Base-by-base conservation (phyloP, 2,113 vertebrate species). In the Oreotrochilus melanogaster region DNA sequence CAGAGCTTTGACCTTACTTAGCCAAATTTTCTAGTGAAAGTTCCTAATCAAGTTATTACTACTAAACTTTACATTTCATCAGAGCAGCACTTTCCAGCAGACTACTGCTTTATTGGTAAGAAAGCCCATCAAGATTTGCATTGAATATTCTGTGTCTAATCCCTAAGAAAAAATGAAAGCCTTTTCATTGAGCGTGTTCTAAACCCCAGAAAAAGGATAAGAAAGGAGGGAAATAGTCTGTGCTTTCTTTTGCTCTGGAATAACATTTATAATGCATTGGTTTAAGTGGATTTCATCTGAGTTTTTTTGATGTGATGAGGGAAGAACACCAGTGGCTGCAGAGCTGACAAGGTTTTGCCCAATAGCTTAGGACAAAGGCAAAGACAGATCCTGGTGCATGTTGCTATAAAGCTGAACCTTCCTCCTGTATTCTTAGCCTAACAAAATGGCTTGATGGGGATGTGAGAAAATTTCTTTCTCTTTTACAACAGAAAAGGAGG, bases 1-100 rank as follows among this genome's bases (percentile, higher is more conserved):
- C 18, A 87, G 57, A 69, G 14, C 48, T 85, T 69, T 93, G 56
- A 84, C 30, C 8, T 70, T 61, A 37, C 6, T 70, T 61, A 37
- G 13, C 66, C 24, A 93, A 42, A 1, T n/a, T 75, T 90, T 88
- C 45, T 35, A 10, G 5, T 11, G 27, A 69, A 91, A 57, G 14
- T 75, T 89, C 33, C 17, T 9, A 79, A 14, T 69, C 45, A 65
- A 64, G 14, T 90, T 76, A 70, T 71, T 74, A 53, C 14, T 37
- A 25, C 39, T 35, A 78, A 92, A 91, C n/a, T 89, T 69, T 54
- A 28, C 19, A 33, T 87, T 91, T 93, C 28, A 67, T 53, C 11
- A 65, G 27, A 35, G 81, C 61, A 78, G 73, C 80, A 58, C 47
- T 92, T 95, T 82, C 19, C 18, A 5, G 6, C 53, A 67, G 33